Base-by-base conservation (phyloP, 1,140 invertebrate genomes). In the Caenorhabditis latens region DNA sequence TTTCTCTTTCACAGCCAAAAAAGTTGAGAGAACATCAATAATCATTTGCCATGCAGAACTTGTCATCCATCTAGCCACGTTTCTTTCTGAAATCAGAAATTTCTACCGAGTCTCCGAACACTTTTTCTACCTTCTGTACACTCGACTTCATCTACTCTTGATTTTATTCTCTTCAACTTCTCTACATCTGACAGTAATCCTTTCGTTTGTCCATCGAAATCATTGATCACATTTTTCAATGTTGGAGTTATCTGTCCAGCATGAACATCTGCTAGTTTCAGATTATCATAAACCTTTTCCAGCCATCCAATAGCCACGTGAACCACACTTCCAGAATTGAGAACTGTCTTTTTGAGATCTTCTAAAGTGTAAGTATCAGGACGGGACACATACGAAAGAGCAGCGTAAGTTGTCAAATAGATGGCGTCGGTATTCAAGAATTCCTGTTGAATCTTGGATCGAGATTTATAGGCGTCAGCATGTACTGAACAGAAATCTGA, bases 341-440 rank as follows among this genome's bases (percentile, higher is more conserved):
- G 24, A 14, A 87, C 86, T 19, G 82, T 71, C 50, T 84, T 61
- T 71, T 84, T 84, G 14, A 87, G 58, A 40, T 84, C 43, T n/a
- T 61, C 86, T 50, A 79, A 53, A 75, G 43, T 65, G 43, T 50
- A 83, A 16, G 32, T 24, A 7, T 86, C 42, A 9, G 55, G 57
- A 4, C 11, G 75, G 46, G 40, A 84, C 5, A 84, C 16, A 42
- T 57, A 84, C 8, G n/a, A 63, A 4, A 88, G 83, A 24, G 61
- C 21, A 48, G 87, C 83, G 43, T 85, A 63, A 13, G 84, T 67
- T n/a, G 87, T 88, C n/a, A 88, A 32, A 55, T 88, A 88, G 11
- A 88, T 71, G 1, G 87, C 87, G 53, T 88, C 87, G 6, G 87
- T 88, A 32, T 88, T 88, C 8, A 88, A 84, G 24, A 88, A 88